phyloP scores from a whole-genome alignment of 2,888 invertebrate species.

The Drosophila niveifrons region DNA sequence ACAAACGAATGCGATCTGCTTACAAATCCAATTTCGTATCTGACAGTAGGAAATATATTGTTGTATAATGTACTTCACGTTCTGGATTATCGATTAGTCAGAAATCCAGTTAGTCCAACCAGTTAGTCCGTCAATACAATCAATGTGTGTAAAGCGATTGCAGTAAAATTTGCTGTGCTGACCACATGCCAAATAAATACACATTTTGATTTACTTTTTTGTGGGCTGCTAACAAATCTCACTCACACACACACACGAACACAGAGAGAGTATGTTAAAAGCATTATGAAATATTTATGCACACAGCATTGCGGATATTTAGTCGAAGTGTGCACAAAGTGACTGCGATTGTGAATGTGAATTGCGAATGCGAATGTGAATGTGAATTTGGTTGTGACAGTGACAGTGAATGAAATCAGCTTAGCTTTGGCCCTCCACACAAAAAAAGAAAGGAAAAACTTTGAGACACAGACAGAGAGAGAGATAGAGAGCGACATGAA shows the following conservation, averaged over 20 bases:
- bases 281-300: constrained; percentile 78
- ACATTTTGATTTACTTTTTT: constrained; percentile 38
- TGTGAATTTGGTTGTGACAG: constrained; percentile 26
- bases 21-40: constrained; percentile 12
- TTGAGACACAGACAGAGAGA: constrained; percentile 10
- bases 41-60: constrained; percentile 1
- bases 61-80: neutral
- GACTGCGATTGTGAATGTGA: constrained; percentile 14
- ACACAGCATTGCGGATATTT: constrained; percentile 71
- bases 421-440: constrained; percentile 33
- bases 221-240: constrained; percentile 34
- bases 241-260: neutral
- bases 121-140: constrained; percentile 43
- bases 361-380: constrained; percentile 11
- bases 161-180: constrained; percentile 16
- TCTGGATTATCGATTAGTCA: constrained; percentile 39
- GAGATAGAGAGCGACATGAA: constrained; percentile 21
- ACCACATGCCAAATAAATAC: constrained; percentile 37
- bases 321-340: constrained; percentile 34
- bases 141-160: constrained; percentile 30
- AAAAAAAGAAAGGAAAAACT: neutral
- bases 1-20: neutral
- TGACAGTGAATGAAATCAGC: constrained; percentile 47
- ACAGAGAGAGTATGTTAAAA: constrained; percentile 50
- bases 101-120: constrained; percentile 18